Evolutionary conservation across 2,888 invertebrate species (phyloP).

Genomic region (Stenichneumon culpator): DNA sequence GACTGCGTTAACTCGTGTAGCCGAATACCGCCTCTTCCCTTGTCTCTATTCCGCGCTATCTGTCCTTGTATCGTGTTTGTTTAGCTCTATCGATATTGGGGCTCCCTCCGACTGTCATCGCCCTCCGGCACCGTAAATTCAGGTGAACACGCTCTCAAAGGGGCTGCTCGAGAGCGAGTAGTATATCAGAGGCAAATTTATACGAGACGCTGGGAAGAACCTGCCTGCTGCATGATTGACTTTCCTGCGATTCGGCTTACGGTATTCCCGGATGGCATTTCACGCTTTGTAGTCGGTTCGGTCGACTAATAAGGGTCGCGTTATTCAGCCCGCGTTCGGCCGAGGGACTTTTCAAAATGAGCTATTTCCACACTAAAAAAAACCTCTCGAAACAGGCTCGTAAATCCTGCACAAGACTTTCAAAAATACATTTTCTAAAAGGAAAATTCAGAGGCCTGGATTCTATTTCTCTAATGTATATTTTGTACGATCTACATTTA

Average conservation of each 20-base stretch:
- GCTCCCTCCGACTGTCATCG: constrained; percentile 22
- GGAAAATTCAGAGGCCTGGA: not conserved
- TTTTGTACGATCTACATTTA: not conserved
- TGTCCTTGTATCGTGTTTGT: constrained; percentile 24
- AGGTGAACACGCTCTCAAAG: constrained; percentile 59
- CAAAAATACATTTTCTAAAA: not conserved
- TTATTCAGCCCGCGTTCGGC: not conserved
- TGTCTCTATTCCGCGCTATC: constrained; percentile 15
- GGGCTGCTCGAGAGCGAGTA: constrained; percentile 16
- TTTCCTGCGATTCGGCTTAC: constrained; percentile 17
- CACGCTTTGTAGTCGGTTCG: constrained; percentile 31
- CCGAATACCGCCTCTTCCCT: constrained; percentile 17
- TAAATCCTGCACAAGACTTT: not conserved
- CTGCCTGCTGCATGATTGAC: constrained; percentile 38
- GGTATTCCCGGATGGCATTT: constrained; percentile 47
- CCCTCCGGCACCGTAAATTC: constrained; percentile 69
- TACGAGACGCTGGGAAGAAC: constrained; percentile 34
- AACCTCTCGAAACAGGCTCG: not conserved
- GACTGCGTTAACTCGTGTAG: constrained; percentile 39
- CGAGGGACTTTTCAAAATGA: constrained; percentile 8
- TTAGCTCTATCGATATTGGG: constrained; percentile 37
- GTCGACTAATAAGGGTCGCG: not conserved
- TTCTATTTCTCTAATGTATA: not conserved
- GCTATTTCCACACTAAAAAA: constrained; percentile 23
- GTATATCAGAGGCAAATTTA: constrained; percentile 51